phyloP scores from a whole-genome alignment of 64 coral and sea anemone species.

The Exaiptasia diaphana region DNA sequence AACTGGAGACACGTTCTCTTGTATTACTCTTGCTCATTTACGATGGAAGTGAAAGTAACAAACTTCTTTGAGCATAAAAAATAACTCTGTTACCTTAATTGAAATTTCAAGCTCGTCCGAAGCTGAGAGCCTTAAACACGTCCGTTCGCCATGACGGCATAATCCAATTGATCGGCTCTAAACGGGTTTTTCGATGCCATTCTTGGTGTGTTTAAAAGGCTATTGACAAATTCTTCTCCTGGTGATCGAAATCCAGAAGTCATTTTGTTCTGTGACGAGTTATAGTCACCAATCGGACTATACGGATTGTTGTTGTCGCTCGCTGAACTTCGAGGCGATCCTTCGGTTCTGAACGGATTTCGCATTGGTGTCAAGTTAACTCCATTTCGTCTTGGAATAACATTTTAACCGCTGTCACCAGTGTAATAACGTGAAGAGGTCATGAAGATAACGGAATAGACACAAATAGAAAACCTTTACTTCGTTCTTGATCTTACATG shows the following conservation, averaged over 20 bases:
- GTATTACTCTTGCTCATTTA: too few relatives aligned
- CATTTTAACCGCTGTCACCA: neutral
- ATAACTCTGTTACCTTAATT: too few relatives aligned
- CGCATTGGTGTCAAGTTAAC: neutral
- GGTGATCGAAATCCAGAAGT: conserved; percentile 3
- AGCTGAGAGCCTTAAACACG: too few relatives aligned
- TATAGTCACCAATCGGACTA: neutral
- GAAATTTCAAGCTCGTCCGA: too few relatives aligned
- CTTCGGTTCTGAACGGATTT: neutral
- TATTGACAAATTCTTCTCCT: conserved; percentile 3
- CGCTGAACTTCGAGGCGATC: neutral
- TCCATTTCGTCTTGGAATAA: neutral
- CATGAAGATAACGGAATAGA: too few relatives aligned
- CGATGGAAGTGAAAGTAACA: neutral
- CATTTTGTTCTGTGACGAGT: neutral
- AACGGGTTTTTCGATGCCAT: neutral
- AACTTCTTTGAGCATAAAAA: neutral
- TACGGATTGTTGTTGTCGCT: neutral
- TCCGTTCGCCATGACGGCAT: too few relatives aligned
- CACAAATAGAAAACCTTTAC: too few relatives aligned
- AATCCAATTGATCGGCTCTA: neutral
- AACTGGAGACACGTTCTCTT: too few relatives aligned
- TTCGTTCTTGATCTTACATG: too few relatives aligned
- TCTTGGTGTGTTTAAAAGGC: neutral
- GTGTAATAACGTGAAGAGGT: too few relatives aligned